Evolutionary conservation across 2,113 vertebrate species (phyloP), one percentile per base, ranked within the genome.

Genomic region (Limanda limanda): DNA sequence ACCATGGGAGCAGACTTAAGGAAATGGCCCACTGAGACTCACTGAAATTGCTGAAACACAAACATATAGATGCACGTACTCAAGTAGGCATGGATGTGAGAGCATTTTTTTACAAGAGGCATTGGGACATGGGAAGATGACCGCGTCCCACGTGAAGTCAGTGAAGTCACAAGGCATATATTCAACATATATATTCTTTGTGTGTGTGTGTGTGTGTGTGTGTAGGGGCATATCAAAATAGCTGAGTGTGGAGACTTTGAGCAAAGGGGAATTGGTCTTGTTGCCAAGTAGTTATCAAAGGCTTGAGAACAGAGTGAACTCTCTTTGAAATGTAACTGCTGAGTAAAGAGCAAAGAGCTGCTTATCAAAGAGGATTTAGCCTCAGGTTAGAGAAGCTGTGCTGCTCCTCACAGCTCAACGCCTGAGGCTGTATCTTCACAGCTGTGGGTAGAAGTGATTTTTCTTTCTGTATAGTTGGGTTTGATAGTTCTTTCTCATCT

Each of bases 1-100:
- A 85, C 51, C 78, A 88, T 86, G 85, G 83, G 90, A 91, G 74
- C 86, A 83, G 68, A 73, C 80, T 81, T 76, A 74, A 90, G 91
- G 83, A 88, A 91, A 84, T 71, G 78, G 77, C 66, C 78, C 66
- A 51, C 82, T 74, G 79, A 85, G 87, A 84, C 58, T 23, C 74
- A 68, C 52, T 40, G 56, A 35, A 78, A 62, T 67, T 77, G 69
- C 79, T 54, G 63, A 82, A 12, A 80, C 58, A 78, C 62, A 75
- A 61, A 60, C 56, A 78, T 13, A 47, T 47, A 61, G 27, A 67
- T 23, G 67, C 31, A 65, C 45, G 64, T 45, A 62, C 14, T 42
- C 47, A 48, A 69, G 74, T 37, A 74, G 63, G 71, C 47, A 76
- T 52, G 52, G n/a, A 77, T 63, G 60, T 74, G 51, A 76, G 77